phyloP scores from a whole-genome alignment of 2,888 invertebrate genomes.

The Diarsia dahlii region DNA sequence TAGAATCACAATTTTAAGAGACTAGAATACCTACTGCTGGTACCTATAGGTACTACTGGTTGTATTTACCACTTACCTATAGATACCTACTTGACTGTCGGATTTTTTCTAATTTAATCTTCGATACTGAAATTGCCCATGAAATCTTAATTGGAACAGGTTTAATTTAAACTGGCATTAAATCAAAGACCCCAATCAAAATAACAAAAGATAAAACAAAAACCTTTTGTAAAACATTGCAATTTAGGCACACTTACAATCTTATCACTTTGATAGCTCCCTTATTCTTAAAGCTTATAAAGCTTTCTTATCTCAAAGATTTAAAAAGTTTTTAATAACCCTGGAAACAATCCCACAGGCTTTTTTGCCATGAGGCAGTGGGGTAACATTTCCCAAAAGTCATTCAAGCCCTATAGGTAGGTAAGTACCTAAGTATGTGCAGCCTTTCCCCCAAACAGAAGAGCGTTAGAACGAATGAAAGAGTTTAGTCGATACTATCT shows the following conservation, averaged over 20 bases:
- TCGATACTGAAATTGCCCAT: too few relatives aligned
- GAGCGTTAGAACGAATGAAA: conserved; percentile 78
- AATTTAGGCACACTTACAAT: conserved; percentile 36
- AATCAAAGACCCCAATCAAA: neutral
- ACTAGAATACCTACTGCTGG: too few relatives aligned
- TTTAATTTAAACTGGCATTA: neutral
- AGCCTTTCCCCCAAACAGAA: conserved; percentile 74
- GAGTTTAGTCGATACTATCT: conserved; percentile 86
- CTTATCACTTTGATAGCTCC: conserved; percentile 53
- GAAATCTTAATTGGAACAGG: too few relatives aligned
- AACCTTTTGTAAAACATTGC: conserved; percentile 23
- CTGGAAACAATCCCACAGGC: conserved; percentile 65
- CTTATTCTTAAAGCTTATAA: conserved; percentile 52
- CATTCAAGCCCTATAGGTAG: conserved; percentile 56
- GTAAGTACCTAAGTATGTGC: conserved; percentile 47
- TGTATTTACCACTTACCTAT: too few relatives aligned
- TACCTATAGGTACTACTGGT: too few relatives aligned
- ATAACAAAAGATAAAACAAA: conserved; percentile 9
- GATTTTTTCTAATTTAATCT: too few relatives aligned
- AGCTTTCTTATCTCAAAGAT: conserved; percentile 70
- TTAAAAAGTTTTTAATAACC: conserved; percentile 78
- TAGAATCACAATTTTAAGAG: neutral
- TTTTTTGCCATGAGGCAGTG: conserved; percentile 42
- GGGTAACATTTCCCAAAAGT: conserved; percentile 53
- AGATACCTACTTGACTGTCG: too few relatives aligned